phyloP scores from a whole-genome alignment of 2,888 invertebrate species.

The Mesochorus sp. region DNA sequence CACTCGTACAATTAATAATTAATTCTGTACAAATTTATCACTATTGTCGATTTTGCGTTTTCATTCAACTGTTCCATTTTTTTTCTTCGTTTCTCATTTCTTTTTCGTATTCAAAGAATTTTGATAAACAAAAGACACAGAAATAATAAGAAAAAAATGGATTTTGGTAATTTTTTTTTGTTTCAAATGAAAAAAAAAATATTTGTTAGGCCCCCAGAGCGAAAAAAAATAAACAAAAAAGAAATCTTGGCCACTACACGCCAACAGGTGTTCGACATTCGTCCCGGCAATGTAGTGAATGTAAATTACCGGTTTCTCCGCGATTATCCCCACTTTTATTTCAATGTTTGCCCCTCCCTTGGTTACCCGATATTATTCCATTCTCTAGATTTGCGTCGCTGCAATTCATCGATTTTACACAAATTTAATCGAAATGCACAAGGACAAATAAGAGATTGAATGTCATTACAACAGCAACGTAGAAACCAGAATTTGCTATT shows the following conservation, averaged over 20 bases:
- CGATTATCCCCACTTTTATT: slow-evolving; percentile 55
- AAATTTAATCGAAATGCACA: slow-evolving; percentile 39
- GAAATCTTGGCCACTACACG: slow-evolving; percentile 53
- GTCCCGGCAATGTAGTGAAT: slow-evolving; percentile 66
- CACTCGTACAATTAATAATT: slow-evolving; percentile 21
- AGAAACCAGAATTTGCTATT: background rate
- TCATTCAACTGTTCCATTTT: background rate
- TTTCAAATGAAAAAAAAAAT: slow-evolving; percentile 19
- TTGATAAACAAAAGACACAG: background rate
- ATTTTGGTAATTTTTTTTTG: background rate
- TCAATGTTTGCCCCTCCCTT: slow-evolving; percentile 55
- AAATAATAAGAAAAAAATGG: background rate
- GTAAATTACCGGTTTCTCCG: slow-evolving; percentile 71
- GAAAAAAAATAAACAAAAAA: no score
- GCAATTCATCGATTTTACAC: slow-evolving; percentile 15
- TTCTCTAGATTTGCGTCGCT: background rate
- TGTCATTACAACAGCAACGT: no score
- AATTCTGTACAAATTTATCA: slow-evolving; percentile 42
- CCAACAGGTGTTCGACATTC: slow-evolving; percentile 70
- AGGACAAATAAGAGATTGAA: slow-evolving; percentile 38
- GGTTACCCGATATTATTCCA: background rate
- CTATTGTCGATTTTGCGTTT: slow-evolving; percentile 2
- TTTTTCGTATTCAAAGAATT: background rate
- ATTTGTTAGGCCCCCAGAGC: slow-evolving; percentile 10
- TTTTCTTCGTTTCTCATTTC: background rate